Percentiles rank a stretch among this genome's conserved stretches.
These are phyloP conservation scores for Zoanthus sociatus DNA, from an alignment of 92 coral and sea anemone species.

Conservation along the genomic window DNA sequence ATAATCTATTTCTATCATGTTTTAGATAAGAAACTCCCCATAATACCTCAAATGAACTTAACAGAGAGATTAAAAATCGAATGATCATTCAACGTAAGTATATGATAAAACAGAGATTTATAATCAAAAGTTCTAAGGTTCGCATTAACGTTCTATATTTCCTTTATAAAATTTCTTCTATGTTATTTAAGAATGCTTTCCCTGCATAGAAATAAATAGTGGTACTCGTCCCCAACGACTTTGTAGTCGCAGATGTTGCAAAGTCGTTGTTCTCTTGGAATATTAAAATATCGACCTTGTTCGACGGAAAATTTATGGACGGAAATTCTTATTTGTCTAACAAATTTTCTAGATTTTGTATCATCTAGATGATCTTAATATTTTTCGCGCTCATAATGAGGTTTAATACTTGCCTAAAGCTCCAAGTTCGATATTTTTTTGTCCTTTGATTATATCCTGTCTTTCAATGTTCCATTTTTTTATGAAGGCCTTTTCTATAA, in stretches of 20 bases:
- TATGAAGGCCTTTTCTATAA: not conserved
- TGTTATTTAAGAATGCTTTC: slow-evolving; percentile 14
- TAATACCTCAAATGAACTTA: not conserved
- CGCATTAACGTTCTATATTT: too few relatives aligned
- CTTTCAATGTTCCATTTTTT: too few relatives aligned
- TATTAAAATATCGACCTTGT: slow-evolving; percentile 34
- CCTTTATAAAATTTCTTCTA: not conserved
- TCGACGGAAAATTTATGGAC: not conserved
- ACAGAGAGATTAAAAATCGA: too few relatives aligned
- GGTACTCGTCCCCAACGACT: not conserved
- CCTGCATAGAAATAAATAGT: slow-evolving; percentile 26
- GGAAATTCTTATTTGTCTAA: too few relatives aligned
- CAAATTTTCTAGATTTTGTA: too few relatives aligned
- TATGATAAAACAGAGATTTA: too few relatives aligned
- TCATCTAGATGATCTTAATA: not conserved
- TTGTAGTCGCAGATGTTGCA: too few relatives aligned
- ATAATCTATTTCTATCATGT: too few relatives aligned
- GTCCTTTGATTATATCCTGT: not conserved
- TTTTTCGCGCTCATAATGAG: slow-evolving; percentile 32
- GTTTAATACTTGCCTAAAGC: slow-evolving; percentile 19
- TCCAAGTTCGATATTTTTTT: slow-evolving; percentile 24
- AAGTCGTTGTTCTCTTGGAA: not conserved
- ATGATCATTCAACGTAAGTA: too few relatives aligned
- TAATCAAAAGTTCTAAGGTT: too few relatives aligned
- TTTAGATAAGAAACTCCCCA: not conserved